Percentiles rank a stretch among this genome's conserved stretches.
Evolutionary conservation across 2,888 invertebrate genomes (phyloP).

Genomic region (Cryptocheilus praepositus): DNA sequence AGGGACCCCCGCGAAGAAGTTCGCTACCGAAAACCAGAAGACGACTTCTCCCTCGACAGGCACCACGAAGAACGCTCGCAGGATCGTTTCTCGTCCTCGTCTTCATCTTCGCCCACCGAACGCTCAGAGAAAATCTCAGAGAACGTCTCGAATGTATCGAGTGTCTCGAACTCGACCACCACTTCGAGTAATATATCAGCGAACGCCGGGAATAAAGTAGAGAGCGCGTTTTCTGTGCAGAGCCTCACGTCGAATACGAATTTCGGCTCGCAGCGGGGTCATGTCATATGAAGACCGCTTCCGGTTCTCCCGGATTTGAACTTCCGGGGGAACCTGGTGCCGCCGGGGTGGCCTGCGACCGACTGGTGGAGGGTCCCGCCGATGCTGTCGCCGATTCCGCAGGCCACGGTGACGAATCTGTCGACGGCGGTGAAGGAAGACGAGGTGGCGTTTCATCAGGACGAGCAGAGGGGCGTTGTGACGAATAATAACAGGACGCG

Average conservation of each 20-base stretch:
- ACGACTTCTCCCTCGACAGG: slow-evolving; percentile 44
- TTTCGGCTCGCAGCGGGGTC: slow-evolving; percentile 74
- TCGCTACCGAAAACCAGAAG: slow-evolving; percentile 52
- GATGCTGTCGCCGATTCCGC: slow-evolving; percentile 68
- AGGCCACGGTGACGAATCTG: slow-evolving; percentile 59
- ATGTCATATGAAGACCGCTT: slow-evolving; percentile 91
- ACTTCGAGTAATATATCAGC: slow-evolving; percentile 4
- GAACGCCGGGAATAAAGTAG: slow-evolving; percentile 39
- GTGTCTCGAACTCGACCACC: slow-evolving; percentile 32
- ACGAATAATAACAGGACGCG: slow-evolving; percentile 34
- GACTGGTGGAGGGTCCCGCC: slow-evolving; percentile 74
- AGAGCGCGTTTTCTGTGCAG: slow-evolving; percentile 70
- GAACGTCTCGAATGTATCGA: slow-evolving; percentile 33
- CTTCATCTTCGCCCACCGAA: slow-evolving; percentile 58
- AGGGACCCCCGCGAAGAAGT: slow-evolving; percentile 56
- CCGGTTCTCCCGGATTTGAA: slow-evolving; percentile 84
- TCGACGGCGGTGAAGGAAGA: slow-evolving; percentile 65
- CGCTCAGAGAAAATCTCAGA: slow-evolving; percentile 37
- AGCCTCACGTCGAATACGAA: slow-evolving; percentile 66
- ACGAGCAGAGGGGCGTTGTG: slow-evolving; percentile 33
- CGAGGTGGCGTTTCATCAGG: slow-evolving; percentile 38
- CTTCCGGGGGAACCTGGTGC: slow-evolving; percentile 77
- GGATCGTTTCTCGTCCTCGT: slow-evolving; percentile 62
- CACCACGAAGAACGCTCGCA: slow-evolving; percentile 63
- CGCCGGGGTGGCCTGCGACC: slow-evolving; percentile 72